These are phyloP conservation scores for Hypsibius dujardini DNA, from an alignment of 1,140 invertebrate genomes.

Conservation along the genomic window DNA sequence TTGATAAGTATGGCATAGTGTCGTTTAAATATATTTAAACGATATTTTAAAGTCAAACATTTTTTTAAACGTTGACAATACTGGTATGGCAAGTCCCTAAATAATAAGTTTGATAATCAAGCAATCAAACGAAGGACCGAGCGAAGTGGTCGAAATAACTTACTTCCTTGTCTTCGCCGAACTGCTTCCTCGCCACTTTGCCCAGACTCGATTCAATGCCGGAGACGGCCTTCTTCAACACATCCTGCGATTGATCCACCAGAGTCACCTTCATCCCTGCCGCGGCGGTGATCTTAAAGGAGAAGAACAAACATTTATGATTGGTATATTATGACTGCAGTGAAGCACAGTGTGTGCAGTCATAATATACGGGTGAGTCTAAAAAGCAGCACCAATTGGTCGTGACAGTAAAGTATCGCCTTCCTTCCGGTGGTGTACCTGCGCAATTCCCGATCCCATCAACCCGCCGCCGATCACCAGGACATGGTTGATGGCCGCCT, in stretches of 20 bases:
- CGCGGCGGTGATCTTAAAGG: slow-evolving; percentile 51
- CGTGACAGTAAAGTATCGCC: too few species aligned
- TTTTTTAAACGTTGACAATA: too few species aligned
- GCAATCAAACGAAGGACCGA: too few species aligned
- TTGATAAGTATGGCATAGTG: too few species aligned
- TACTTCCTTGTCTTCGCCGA: slow-evolving; percentile 41
- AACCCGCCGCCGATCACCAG: slow-evolving; percentile 25
- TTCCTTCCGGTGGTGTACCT: slow-evolving; percentile 19
- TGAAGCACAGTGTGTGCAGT: background rate
- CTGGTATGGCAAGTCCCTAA: too few species aligned
- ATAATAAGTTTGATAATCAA: too few species aligned
- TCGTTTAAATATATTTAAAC: too few species aligned
- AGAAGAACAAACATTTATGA: too few species aligned
- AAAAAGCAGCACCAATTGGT: too few species aligned
- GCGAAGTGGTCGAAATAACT: background rate
- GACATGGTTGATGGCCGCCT: slow-evolving; percentile 24
- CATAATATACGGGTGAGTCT: too few species aligned
- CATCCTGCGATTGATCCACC: slow-evolving; percentile 50
- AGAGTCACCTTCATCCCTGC: slow-evolving; percentile 54
- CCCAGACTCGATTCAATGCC: slow-evolving; percentile 49
- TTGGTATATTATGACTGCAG: background rate
- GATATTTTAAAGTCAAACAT: too few species aligned
- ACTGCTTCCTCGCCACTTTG: slow-evolving; percentile 59
- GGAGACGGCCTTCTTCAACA: slow-evolving; percentile 48
- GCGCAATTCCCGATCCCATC: slow-evolving; percentile 26